A percentile compares a stretch with the other conserved stretches of the same genome.
Conservation (phyloP, 1,140 invertebrate genomes). For the Pristionchus pacificus region DNA sequence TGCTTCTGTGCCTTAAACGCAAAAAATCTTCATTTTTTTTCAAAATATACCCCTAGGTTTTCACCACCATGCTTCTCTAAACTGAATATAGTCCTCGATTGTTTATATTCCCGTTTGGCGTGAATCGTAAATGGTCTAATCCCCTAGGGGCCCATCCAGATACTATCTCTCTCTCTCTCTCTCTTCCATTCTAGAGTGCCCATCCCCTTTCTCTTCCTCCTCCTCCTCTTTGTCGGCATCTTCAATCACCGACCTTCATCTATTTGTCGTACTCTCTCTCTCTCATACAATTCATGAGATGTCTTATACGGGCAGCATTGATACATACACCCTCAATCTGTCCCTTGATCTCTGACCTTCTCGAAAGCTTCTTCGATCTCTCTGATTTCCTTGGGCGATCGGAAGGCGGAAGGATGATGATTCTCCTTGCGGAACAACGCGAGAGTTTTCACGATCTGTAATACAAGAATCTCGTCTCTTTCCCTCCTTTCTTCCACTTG, state of each 20-base stretch:
- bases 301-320: no score
- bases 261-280: neutral
- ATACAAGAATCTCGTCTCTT: constrained; percentile 7
- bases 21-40: constrained; percentile 5
- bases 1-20: constrained; percentile 47
- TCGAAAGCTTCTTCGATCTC: constrained; percentile 56
- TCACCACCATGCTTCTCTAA: no score
- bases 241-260: neutral
- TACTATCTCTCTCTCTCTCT: no score
- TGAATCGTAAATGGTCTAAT: no score
- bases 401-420: constrained; percentile 51
- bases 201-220: no score
- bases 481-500: no score
- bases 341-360: constrained; percentile 31
- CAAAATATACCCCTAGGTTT: neutral
- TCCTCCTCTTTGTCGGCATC: neutral
- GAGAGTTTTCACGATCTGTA: constrained; percentile 49
- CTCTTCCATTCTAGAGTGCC: no score
- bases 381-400: constrained; percentile 50
- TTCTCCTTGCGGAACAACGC: constrained; percentile 49
- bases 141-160: no score
- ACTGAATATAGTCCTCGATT: no score
- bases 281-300: no score
- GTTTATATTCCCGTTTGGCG: no score
- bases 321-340: no score